These are phyloP conservation scores for Phataginus tetradactyla DNA, from an alignment of 2,797 vertebrate species.

Conservation along the genomic window DNA sequence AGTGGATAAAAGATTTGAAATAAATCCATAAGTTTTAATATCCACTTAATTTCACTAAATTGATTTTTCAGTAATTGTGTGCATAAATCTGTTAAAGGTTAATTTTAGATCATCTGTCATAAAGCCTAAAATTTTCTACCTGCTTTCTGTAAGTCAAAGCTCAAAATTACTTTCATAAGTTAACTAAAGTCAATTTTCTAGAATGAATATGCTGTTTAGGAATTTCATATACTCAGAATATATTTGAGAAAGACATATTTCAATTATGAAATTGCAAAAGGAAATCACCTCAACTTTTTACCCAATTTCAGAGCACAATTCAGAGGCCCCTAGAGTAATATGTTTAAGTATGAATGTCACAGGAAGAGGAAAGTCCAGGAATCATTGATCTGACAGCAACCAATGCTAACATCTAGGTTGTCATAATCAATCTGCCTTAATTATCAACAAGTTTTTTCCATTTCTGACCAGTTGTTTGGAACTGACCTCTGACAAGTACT, in stretches of 20 bases:
- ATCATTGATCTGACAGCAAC: conserved; percentile 19
- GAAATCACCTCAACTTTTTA: conserved; percentile 44
- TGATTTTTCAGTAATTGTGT: conserved; percentile 62
- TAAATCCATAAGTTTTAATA: conserved; percentile 54
- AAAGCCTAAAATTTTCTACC: conserved; percentile 47
- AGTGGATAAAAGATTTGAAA: conserved; percentile 39
- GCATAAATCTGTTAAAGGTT: conserved; percentile 66
- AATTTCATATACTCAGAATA: conserved; percentile 51
- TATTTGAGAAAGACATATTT: conserved; percentile 56
- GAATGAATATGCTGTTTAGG: conserved; percentile 36
- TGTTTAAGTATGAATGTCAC: background rate
- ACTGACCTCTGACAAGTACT: conserved; percentile 75
- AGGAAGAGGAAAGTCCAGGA: background rate
- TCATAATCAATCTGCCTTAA: conserved; percentile 57
- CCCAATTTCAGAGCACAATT: conserved; percentile 36
- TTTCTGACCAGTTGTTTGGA: conserved; percentile 65
- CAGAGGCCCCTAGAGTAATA: background rate
- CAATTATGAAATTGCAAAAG: conserved; percentile 57
- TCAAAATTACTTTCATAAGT: conserved; percentile 62
- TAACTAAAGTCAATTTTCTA: conserved; percentile 34
- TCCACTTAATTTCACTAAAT: conserved; percentile 54
- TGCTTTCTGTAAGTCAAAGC: conserved; percentile 66
- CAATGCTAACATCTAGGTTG: conserved; percentile 23
- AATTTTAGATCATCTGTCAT: conserved; percentile 64
- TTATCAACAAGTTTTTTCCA: conserved; percentile 58